Conservation (phyloP, 2,113 vertebrate genomes). For the Mobula birostris region DNA sequence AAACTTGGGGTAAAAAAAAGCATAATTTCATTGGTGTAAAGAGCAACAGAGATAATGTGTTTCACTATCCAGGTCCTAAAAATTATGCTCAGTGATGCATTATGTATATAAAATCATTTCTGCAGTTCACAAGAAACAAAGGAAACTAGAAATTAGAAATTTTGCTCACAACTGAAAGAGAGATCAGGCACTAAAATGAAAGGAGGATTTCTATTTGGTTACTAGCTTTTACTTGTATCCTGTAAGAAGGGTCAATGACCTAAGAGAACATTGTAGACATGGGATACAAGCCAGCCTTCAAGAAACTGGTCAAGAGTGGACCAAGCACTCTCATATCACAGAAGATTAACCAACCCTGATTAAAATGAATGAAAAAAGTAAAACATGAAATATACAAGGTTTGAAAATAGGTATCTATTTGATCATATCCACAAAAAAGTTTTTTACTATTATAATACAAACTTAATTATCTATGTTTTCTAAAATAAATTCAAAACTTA, state of each 20-base stretch:
- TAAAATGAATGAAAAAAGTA: background rate
- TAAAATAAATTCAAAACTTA: background rate
- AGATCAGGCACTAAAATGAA: background rate
- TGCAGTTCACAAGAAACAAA: background rate
- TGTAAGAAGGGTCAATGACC: background rate
- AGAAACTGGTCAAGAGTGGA: background rate
- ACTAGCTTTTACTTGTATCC: background rate
- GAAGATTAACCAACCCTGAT: background rate
- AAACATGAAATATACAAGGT: background rate
- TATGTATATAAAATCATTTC: background rate
- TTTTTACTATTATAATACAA: background rate
- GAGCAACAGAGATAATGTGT: background rate
- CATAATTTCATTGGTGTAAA: background rate
- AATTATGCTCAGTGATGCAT: background rate
- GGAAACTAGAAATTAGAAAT: background rate
- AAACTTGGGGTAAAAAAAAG: background rate
- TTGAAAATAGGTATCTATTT: background rate
- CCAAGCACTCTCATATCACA: background rate
- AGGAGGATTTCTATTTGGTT: background rate
- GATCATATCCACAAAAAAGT: background rate
- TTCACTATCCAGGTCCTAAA: background rate
- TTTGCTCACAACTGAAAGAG: background rate
- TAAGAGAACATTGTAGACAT: background rate
- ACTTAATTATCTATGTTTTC: background rate
- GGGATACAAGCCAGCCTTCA: background rate